These are phyloP conservation scores for Coboldia fuscipes DNA, from an alignment of 1,140 invertebrate species.

Conservation along the genomic window DNA sequence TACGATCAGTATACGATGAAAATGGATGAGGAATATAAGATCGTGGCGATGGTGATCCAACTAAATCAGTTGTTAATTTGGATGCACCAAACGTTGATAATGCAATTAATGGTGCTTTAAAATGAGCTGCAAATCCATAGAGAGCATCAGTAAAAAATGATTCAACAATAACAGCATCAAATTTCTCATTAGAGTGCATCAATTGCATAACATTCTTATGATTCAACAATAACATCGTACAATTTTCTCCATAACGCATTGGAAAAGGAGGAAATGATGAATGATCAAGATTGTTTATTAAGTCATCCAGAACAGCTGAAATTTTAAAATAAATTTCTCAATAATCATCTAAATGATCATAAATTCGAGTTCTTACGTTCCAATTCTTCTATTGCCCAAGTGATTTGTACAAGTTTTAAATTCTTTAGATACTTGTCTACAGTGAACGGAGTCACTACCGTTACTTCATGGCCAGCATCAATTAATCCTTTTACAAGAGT, in stretches of 20 bases:
- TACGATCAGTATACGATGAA: not conserved
- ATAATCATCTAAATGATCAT: no score
- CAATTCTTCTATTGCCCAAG: not conserved
- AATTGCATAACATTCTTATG: not conserved
- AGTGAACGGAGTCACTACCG: slow-evolving; percentile 27
- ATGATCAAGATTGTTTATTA: no score
- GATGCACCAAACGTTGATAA: not conserved
- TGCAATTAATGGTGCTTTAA: not conserved
- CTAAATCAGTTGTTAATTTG: not conserved
- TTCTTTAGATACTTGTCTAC: slow-evolving; percentile 12
- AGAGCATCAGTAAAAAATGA: not conserved
- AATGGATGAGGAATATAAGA: not conserved
- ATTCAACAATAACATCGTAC: no score
- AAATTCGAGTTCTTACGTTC: no score
- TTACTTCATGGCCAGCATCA: slow-evolving; percentile 29
- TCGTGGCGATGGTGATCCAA: not conserved
- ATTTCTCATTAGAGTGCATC: not conserved
- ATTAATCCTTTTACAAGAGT: slow-evolving; percentile 28
- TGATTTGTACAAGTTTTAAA: not conserved
- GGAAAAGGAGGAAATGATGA: no score
- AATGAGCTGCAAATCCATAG: not conserved
- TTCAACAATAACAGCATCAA: not conserved
- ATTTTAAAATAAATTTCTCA: no score
- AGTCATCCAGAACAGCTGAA: no score
- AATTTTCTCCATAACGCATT: no score